Percentiles rank a stretch among this genome's conserved stretches.
These are phyloP conservation scores for Bombus confusus DNA, from an alignment of 1,140 invertebrate species.

Conservation along the genomic window DNA sequence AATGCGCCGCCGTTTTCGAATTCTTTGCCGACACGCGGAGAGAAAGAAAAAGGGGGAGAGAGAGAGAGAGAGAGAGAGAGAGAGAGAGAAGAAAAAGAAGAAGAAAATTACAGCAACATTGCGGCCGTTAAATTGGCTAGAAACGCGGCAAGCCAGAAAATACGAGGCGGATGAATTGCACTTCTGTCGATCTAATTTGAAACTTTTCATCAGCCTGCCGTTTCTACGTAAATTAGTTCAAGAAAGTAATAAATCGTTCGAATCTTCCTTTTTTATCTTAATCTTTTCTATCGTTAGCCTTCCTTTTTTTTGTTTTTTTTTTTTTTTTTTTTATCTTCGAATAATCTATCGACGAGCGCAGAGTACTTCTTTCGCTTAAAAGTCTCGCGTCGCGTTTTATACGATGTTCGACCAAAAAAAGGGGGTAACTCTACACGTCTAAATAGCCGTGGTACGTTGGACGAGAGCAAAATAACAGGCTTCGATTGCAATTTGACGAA, in stretches of 20 bases:
- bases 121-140: conserved; percentile 45
- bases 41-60: conserved; percentile 14
- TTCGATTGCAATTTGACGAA: neutral
- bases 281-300: too few relatives aligned
- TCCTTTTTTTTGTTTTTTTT: too few relatives aligned
- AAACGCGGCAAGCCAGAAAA: conserved; percentile 47
- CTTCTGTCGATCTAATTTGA: conserved; percentile 46
- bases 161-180: conserved; percentile 44
- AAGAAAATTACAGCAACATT: conserved; percentile 32
- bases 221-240: conserved; percentile 36
- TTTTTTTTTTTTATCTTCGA: too few relatives aligned
- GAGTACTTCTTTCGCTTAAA: neutral
- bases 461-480: neutral
- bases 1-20: conserved; percentile 60
- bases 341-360: too few relatives aligned
- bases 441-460: too few relatives aligned
- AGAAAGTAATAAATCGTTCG: conserved; percentile 29
- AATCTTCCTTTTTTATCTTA: neutral
- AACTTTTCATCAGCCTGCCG: conserved; percentile 22
- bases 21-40: conserved; percentile 55
- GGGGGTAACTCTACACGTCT: neutral
- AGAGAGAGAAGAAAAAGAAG: neutral
- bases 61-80: neutral
- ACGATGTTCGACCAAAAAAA: neutral
- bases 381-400: neutral